These are phyloP conservation scores for Trinectes maculatus DNA, from an alignment of 2,113 vertebrate genomes.

Conservation along the genomic window DNA sequence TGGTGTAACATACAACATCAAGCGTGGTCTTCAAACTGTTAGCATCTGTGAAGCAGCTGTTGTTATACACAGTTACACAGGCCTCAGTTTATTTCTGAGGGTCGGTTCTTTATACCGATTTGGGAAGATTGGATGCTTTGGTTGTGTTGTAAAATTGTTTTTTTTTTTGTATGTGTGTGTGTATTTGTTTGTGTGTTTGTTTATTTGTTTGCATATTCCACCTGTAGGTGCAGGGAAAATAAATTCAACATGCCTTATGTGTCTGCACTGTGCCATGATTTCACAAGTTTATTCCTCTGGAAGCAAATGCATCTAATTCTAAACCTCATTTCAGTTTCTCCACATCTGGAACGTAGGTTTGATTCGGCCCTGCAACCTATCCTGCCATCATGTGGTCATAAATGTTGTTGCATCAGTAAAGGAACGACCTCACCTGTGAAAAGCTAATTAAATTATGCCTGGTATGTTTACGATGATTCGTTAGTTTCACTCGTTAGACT, in stretches of 20 bases:
- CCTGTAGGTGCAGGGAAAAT: slow-evolving; percentile 71
- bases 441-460: too few relatives aligned
- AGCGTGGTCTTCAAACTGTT: slow-evolving; percentile 22
- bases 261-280: slow-evolving; percentile 14
- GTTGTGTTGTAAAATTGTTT: slow-evolving; percentile 57
- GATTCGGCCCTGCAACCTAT: too few relatives aligned
- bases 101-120: slow-evolving; percentile 42
- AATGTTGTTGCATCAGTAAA: not conserved
- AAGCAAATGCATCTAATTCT: not conserved
- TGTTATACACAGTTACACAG: slow-evolving; percentile 32
- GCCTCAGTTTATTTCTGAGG: slow-evolving; percentile 32
- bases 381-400: slow-evolving; percentile 47
- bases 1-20: slow-evolving; percentile 41
- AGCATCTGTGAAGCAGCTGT: slow-evolving; percentile 38
- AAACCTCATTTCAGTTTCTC: not conserved
- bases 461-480: too few relatives aligned
- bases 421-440: not conserved
- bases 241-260: slow-evolving; percentile 78
- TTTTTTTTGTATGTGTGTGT: too few relatives aligned
- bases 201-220: slow-evolving; percentile 73
- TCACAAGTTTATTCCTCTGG: not conserved
- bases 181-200: slow-evolving; percentile 46
- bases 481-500: too few relatives aligned
- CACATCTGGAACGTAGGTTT: too few relatives aligned
- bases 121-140: slow-evolving; percentile 49